phyloP scores from a whole-genome alignment of 2,113 vertebrate species.

The Mustelus asterias region DNA sequence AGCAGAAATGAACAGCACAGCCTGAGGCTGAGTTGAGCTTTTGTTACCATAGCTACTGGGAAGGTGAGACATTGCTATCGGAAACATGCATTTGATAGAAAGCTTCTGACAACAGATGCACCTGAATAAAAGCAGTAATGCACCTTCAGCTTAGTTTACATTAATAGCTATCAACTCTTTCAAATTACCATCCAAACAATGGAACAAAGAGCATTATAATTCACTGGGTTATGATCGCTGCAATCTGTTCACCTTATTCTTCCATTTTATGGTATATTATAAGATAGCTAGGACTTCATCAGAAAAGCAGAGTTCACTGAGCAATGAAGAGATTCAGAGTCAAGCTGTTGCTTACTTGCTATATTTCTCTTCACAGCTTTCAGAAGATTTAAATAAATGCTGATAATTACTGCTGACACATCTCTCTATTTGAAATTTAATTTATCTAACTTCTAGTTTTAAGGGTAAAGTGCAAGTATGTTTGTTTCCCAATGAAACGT shows the following conservation, averaged over 20 bases:
- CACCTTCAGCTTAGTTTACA: constrained; percentile 46
- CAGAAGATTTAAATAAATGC: neutral
- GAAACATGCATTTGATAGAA: constrained; percentile 54
- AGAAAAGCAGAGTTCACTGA: neutral
- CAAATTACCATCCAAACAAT: constrained; percentile 50
- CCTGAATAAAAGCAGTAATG: constrained; percentile 51
- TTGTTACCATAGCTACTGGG: constrained; percentile 66
- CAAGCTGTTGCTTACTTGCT: neutral
- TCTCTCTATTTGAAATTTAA: neutral
- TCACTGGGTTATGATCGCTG: constrained; percentile 46
- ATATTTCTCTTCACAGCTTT: constrained; percentile 9
- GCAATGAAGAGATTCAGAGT: neutral
- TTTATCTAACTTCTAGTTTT: neutral
- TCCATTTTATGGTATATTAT: neutral
- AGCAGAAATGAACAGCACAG: constrained; percentile 48
- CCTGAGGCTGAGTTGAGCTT: constrained; percentile 52
- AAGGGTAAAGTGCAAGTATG: constrained; percentile 11
- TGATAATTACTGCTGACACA: neutral
- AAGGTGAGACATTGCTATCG: constrained; percentile 57
- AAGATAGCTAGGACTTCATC: neutral
- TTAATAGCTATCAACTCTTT: constrained; percentile 42
- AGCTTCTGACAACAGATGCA: constrained; percentile 50
- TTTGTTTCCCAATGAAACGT: neutral
- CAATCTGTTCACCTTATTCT: constrained; percentile 44
- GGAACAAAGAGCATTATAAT: constrained; percentile 45